phyloP scores from a whole-genome alignment of 2,888 invertebrate species.

The Eurytoma californica region DNA sequence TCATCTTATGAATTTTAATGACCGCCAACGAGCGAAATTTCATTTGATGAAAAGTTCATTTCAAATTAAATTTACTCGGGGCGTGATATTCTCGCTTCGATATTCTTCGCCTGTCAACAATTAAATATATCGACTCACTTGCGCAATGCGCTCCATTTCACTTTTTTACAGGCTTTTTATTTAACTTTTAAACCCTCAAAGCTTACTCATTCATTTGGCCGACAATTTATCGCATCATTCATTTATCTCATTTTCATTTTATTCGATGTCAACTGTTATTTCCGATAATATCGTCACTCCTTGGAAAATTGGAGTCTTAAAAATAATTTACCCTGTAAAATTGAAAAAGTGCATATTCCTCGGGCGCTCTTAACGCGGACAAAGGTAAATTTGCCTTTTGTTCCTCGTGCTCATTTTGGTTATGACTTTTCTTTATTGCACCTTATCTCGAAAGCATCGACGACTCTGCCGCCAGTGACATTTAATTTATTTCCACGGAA shows the following conservation, averaged over 20 bases:
- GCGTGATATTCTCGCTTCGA: conserved; percentile 20
- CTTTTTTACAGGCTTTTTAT: no score
- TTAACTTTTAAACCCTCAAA: no score
- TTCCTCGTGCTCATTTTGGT: conserved; percentile 34
- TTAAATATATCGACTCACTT: conserved; percentile 14
- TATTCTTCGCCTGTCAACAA: no score
- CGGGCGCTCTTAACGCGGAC: not conserved
- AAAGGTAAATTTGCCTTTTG: not conserved
- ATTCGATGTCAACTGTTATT: no score
- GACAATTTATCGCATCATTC: no score
- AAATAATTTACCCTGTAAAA: not conserved
- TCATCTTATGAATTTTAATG: conserved; percentile 57
- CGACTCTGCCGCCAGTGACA: conserved; percentile 9
- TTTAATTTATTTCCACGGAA: conserved; percentile 44
- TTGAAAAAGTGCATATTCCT: no score
- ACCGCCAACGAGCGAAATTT: conserved; percentile 13
- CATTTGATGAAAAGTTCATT: conserved; percentile 49
- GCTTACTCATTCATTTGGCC: no score
- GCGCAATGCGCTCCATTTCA: not conserved
- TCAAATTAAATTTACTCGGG: conserved; percentile 53
- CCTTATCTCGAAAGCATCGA: conserved; percentile 42
- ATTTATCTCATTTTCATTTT: no score
- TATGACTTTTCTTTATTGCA: conserved; percentile 46
- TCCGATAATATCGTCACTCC: no score
- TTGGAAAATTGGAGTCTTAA: not conserved